Base-by-base conservation (phyloP, 2,113 vertebrate species). In the Ictidomys tridecemlineatus region DNA sequence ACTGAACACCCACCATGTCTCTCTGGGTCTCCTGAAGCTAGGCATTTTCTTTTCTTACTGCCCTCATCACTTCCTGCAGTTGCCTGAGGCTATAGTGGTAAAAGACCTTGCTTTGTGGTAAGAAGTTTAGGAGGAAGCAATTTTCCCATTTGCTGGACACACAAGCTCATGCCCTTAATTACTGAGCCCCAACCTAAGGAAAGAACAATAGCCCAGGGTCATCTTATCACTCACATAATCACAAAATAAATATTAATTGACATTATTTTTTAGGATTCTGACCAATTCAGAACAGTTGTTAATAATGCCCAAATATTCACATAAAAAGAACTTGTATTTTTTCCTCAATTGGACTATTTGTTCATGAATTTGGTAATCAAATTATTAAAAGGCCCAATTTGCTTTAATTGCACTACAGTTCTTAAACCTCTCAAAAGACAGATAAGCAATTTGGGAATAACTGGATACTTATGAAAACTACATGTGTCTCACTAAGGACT, bases 71-170 rank as follows among this genome's bases (percentile, higher is more conserved):
- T 73, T 93, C 89, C 72, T n/a, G 34, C 51, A 72, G 17, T 42
- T 85, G 85, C 24, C 51, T 82, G n/a, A 65, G 37, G 58, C 32
- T 74, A 45, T 32, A 34, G 74, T 74, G 30, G 56, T 28, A 63
- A 56, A 87, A 45, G 39, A 86, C 30, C 58, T 79, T 53, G 18
- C 70, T 69, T 42, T 67, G 72, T 61, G 48, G 12, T 37, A 87
- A 80, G 37, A 95, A 61, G 80, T 76, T 87, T 39, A 76, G 56
- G 34, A 90, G 37, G 45, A 83, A 70, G 77, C 78, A 87, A 78
- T 14, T 22, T 67, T 93, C 22, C 45, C 32, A 42, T 39, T 84
- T 80, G 12, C 69, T 83, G 42, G 45, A 58, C 12, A 82, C 3
- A 28, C 2, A 61, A 79, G 14, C 17, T 92, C 74, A 83, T 16